These are phyloP conservation scores for Terrapene triunguis DNA, from an alignment of 2,113 vertebrate species.

Conservation along the genomic window DNA sequence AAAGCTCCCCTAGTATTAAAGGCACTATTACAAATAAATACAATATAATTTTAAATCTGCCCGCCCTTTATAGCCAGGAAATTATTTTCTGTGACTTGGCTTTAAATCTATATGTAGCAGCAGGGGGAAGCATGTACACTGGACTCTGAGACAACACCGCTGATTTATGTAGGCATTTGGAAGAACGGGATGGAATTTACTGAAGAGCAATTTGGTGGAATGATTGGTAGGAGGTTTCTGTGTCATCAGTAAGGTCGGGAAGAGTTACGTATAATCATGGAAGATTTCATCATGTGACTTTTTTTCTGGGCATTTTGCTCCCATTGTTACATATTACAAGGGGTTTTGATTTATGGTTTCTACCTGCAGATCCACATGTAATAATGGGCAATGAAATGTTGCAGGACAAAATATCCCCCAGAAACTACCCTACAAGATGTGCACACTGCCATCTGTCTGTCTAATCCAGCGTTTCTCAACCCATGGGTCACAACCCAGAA, in stretches of 20 bases:
- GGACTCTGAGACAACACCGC: constrained; percentile 1
- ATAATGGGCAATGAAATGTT: constrained; percentile 69
- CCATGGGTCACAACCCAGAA: not conserved
- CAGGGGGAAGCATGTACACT: not conserved
- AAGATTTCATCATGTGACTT: constrained; percentile 30
- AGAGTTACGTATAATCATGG: constrained; percentile 32
- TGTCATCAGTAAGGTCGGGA: not conserved
- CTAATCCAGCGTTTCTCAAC: not conserved
- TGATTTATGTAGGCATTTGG: not conserved
- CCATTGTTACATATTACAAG: constrained; percentile 50
- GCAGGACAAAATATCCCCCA: constrained; percentile 50
- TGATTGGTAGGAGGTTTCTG: not conserved
- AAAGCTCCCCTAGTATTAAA: constrained; percentile 47
- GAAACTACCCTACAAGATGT: constrained; percentile 31
- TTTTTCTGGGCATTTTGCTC: constrained; percentile 55
- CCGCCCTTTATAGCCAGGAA: constrained; percentile 32
- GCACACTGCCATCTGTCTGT: not conserved
- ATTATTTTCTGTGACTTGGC: constrained; percentile 43
- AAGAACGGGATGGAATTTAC: constrained; percentile 6
- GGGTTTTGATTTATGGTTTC: constrained; percentile 62
- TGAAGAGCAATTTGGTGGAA: not conserved
- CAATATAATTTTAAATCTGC: constrained; percentile 56
- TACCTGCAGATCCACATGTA: constrained; percentile 49
- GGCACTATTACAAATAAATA: constrained; percentile 35
- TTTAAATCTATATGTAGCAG: constrained; percentile 43